A percentile compares a stretch with the other conserved stretches of the same genome.
phyloP scores from a whole-genome alignment of 2,797 vertebrate genomes.

The Balearica regulorum region DNA sequence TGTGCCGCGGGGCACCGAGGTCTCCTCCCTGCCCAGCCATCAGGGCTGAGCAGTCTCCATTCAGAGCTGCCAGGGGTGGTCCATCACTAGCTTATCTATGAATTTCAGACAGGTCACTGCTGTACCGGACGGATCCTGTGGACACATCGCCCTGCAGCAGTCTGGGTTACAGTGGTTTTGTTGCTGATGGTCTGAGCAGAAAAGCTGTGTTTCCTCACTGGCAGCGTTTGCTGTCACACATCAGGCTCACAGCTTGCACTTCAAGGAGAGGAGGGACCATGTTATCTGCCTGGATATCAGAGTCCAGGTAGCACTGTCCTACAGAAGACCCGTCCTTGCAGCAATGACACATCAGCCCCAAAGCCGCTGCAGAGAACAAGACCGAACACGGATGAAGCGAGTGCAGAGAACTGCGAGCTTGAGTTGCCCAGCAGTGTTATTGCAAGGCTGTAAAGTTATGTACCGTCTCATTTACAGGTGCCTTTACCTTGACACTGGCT shows the following conservation, averaged over 20 bases:
- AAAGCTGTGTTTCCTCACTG: background rate
- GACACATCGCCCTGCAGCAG: background rate
- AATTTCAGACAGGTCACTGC: background rate
- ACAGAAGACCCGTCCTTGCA: accelerated
- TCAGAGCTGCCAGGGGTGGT: background rate
- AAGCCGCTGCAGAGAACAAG: background rate
- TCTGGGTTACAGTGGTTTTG: accelerated
- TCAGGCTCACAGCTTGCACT: background rate
- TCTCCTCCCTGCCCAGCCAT: background rate
- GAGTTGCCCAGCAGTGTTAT: background rate
- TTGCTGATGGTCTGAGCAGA: background rate
- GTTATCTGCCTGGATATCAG: background rate
- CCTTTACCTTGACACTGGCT: background rate
- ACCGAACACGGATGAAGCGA: accelerated
- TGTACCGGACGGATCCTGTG: accelerated
- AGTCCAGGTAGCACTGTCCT: background rate
- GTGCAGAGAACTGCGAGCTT: accelerated
- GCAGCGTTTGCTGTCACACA: accelerated
- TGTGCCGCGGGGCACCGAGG: accelerated
- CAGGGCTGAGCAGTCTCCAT: background rate
- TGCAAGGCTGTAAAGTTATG: background rate
- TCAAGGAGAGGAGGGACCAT: background rate
- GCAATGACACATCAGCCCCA: background rate
- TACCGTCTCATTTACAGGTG: background rate
- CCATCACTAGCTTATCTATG: background rate